Evolutionary conservation across 1,140 invertebrate genomes (phyloP), one percentile per base, ranked within the genome.

Genomic region (Pomacea maculata): DNA sequence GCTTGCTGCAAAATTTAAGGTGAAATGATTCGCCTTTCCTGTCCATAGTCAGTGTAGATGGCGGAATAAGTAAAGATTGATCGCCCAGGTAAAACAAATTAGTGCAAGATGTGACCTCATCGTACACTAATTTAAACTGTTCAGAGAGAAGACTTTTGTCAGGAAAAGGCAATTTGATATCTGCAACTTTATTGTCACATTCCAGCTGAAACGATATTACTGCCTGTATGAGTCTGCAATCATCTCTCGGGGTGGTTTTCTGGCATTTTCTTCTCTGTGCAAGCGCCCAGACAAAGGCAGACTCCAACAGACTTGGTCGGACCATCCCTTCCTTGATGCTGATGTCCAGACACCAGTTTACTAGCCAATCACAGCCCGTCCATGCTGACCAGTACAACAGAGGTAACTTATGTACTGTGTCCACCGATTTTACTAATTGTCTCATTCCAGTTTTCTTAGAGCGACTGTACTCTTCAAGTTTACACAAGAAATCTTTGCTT

Each of bases 361-460:
- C 11, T 21, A 73, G 71, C 25, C 19, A 19, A 7, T 21, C 52
- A 52, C 19, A 29, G 19, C 19, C 19, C 6, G 25, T 34, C 71
- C 71, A 73, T 14, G 21, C 71, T 14, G 71, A 34, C 71, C 71
- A 73, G 71, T 73, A 73, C 52, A 73, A 54, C 25, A 73, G 52
- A 45, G 71, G 71, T 34, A 73, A 7, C 14, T 21, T 21, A 21
- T 34, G 45, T 52, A 14, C 25, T 45, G 25, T 7, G 52, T 73
- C 71, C 2, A 52, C 45, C 6, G 71, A n/a, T 21, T 34, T 29
- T 19, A 34, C 9, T 52, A 73, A 45, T 12, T 29, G 29, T 52
- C 12, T n/a, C 1, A 45, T 15, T 17, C 15, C 57, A 45, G 9
- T 14, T 29, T 9, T 73, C 21, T 45, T 25, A 21, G 6, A 3